These are phyloP conservation scores for Drosophila recens DNA, from an alignment of 2,888 invertebrate species.

Conservation along the genomic window DNA sequence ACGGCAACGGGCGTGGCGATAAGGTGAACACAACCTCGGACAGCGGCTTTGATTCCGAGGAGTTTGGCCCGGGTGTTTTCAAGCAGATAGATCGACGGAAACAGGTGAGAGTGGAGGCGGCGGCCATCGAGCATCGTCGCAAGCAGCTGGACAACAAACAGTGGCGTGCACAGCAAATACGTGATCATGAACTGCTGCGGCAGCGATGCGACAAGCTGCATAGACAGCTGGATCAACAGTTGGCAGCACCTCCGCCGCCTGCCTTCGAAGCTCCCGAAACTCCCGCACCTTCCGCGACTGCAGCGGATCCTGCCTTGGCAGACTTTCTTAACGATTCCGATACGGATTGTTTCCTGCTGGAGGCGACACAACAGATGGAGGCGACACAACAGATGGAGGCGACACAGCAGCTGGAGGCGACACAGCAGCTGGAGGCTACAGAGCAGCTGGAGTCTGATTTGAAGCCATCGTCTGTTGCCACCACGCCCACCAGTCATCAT, in stretches of 20 bases:
- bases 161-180: conserved; percentile 73
- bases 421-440: conserved; percentile 83
- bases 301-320: conserved; percentile 48
- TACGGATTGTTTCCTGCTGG: conserved; percentile 78
- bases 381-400: conserved; percentile 83
- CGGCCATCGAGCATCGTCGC: conserved; percentile 58
- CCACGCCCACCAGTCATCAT: conserved; percentile 60
- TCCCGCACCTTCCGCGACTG: background rate
- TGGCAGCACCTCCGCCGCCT: background rate
- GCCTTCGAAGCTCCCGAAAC: background rate
- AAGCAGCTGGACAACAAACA: conserved; percentile 68
- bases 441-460: conserved; percentile 75
- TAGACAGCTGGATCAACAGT: conserved; percentile 68
- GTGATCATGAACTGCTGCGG: conserved; percentile 75
- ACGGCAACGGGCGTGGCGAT: conserved; percentile 35
- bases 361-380: conserved; percentile 72
- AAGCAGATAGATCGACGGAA: conserved; percentile 50
- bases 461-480: conserved; percentile 7
- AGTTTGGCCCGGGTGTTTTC: conserved; percentile 42
- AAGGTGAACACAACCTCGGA: conserved; percentile 63
- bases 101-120: conserved; percentile 51
- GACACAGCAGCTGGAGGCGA: conserved; percentile 72
- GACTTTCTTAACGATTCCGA: conserved; percentile 83
- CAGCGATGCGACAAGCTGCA: conserved; percentile 79
- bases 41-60: conserved; percentile 75